Conservation (phyloP, 2,888 invertebrate species). For the Sphaeridia pumilis region DNA sequence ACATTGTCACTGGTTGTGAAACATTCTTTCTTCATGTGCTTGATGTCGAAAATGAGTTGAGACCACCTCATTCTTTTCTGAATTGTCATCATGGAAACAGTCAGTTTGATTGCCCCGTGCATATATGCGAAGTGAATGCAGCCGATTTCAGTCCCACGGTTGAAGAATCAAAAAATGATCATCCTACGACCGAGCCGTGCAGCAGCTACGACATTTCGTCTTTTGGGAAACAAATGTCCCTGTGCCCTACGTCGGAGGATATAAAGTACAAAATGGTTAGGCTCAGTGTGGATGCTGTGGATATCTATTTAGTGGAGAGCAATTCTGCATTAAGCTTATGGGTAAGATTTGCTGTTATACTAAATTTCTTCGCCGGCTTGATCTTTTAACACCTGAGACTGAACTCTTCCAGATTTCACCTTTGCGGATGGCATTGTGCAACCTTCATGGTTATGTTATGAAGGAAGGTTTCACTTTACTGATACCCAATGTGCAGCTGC, state of each 20-base stretch:
- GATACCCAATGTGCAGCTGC: slow-evolving; percentile 58
- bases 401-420: slow-evolving; percentile 56
- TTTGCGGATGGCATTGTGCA: slow-evolving; percentile 76
- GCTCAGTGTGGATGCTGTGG: slow-evolving; percentile 74
- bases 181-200: slow-evolving; percentile 5
- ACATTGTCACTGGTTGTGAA: slow-evolving; percentile 76
- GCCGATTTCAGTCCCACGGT: slow-evolving; percentile 3
- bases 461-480: slow-evolving; percentile 79
- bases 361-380: neutral
- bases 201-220: neutral
- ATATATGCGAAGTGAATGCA: slow-evolving; percentile 8
- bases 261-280: slow-evolving; percentile 91
- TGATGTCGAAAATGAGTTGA: slow-evolving; percentile 80
- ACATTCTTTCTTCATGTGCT: slow-evolving; percentile 71
- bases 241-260: slow-evolving; percentile 67
- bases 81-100: slow-evolving; percentile 68
- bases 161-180: slow-evolving; percentile 5
- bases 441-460: slow-evolving; percentile 85
- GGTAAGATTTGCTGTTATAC: slow-evolving; percentile 44
- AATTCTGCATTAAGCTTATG: slow-evolving; percentile 77
- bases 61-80: slow-evolving; percentile 64
- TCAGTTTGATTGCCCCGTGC: slow-evolving; percentile 50
- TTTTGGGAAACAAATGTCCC: slow-evolving; percentile 38
- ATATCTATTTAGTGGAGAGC: slow-evolving; percentile 79
- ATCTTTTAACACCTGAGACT: neutral